phyloP scores from a whole-genome alignment of 2,888 invertebrate species.

The Rotaria magnacalcarata region DNA sequence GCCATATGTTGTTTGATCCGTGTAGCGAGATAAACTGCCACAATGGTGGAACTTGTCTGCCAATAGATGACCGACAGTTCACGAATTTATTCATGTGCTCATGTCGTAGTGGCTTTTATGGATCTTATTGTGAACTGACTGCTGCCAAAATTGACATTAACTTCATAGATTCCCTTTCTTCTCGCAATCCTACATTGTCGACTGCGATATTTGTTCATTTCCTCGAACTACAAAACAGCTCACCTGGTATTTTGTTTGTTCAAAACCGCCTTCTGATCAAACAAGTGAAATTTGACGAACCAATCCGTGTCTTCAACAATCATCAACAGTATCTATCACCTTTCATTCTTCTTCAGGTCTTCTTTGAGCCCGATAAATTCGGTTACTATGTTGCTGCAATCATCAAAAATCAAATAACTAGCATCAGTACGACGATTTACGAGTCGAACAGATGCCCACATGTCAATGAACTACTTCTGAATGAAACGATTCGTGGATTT shows the following conservation, averaged over 20 bases:
- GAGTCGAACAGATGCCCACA: neutral
- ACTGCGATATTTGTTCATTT: neutral
- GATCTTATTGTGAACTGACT: neutral
- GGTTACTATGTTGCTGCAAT: neutral
- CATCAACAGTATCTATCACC: neutral
- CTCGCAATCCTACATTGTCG: neutral
- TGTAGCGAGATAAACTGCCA: neutral
- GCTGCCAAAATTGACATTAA: neutral
- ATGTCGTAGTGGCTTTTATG: neutral
- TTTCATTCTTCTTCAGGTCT: neutral
- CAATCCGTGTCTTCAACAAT: neutral
- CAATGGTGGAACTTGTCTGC: neutral
- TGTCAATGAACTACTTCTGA: neutral
- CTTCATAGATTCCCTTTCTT: neutral
- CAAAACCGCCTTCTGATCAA: neutral
- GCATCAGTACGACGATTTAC: neutral
- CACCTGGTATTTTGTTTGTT: neutral
- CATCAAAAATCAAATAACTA: neutral
- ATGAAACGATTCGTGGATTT: neutral
- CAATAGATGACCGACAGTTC: neutral
- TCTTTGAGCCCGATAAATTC: neutral
- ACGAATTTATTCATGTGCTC: neutral
- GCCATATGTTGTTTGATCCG: neutral
- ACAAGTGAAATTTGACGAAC: neutral
- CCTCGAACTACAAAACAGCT: neutral